Evolutionary conservation across 1,140 invertebrate species (phyloP), one percentile per base, ranked within the genome.

Genomic region (Drosophila equinoxialis): DNA sequence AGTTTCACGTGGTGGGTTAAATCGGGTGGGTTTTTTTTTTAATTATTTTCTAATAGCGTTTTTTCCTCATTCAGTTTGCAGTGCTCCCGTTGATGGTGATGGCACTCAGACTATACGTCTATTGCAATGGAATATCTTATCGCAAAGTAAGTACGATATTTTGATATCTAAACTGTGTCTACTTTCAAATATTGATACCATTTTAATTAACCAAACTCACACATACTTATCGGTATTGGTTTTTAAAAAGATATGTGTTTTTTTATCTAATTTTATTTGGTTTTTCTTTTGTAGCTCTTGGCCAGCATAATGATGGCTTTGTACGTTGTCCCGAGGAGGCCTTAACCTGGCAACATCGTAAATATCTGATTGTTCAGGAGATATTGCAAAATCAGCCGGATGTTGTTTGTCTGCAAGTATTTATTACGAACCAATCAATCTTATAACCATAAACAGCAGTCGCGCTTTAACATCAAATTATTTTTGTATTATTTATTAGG

Each of bases 91-190:
- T 54, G 65, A 70, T 8, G 51, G 51, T 1, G 70, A 72, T 55
- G 57, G 87, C 77, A 74, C 90, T 78, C 23, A 68, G 14, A 92
- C 91, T 61, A 86, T 96, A 66, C 92, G 95, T 74, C 80, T 96
- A 17, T 93, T 96, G 76, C 96, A 96, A 78, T 96, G 96, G 96
- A 96, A 96, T 89, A 93, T 96, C 72, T 91, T 96, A 6, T 95
- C 96, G 13, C 95, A 96, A 94, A 95, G 96, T 96, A 93, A 92
- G 89, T 79, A 30, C 0, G 17, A 58, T 37, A 62, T 37, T 10
- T 37, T 37, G 35, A 6, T 37, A 37, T 37, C 35, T 37, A 37
- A 37, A 23, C 23, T 13, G 37, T 26, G 26, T 3, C 5, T 26
- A 26, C 26, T 26, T 26, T 4, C 26, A 26, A 26, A 30, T 30